Percentiles rank a stretch among this genome's conserved stretches.
Evolutionary conservation across 1,140 invertebrate genomes (phyloP).

Genomic region (Habropoda laboriosa): DNA sequence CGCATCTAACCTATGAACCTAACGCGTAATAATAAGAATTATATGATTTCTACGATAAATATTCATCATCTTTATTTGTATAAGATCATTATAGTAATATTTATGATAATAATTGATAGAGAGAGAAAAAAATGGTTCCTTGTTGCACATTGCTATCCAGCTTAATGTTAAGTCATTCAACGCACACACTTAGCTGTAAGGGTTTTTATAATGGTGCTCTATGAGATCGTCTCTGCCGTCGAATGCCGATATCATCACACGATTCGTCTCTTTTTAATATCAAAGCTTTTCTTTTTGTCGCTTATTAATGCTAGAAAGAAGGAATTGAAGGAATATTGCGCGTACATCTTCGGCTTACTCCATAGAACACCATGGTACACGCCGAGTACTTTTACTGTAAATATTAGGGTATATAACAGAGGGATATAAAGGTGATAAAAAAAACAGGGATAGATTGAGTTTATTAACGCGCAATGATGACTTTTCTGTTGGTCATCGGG

Average conservation of each 20-base stretch:
- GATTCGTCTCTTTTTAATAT: conserved; percentile 24
- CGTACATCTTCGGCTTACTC: conserved; percentile 34
- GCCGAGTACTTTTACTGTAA: conserved; percentile 65
- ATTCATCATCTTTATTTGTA: not conserved
- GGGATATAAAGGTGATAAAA: not conserved
- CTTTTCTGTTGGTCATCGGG: conserved; percentile 11
- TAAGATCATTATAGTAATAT: not conserved
- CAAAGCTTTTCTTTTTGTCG: not conserved
- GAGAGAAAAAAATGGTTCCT: conserved; percentile 1
- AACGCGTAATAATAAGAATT: not conserved
- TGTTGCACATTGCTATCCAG: conserved; percentile 58
- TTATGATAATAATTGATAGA: not conserved
- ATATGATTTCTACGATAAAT: not conserved
- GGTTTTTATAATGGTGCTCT: conserved; percentile 75
- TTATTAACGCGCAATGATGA: conserved; percentile 3
- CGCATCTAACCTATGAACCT: not conserved
- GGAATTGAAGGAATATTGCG: not conserved
- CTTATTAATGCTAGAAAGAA: conserved; percentile 7
- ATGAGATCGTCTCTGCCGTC: conserved; percentile 50
- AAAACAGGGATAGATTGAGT: not conserved
- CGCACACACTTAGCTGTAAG: conserved; percentile 75
- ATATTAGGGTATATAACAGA: conserved; percentile 49
- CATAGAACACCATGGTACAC: conserved; percentile 67
- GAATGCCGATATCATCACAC: conserved; percentile 46
- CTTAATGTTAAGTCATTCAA: conserved; percentile 73